Percentiles rank a stretch among this genome's conserved stretches.
Conservation (phyloP, 2,888 invertebrate genomes). For the Deroplatys truncata region DNA sequence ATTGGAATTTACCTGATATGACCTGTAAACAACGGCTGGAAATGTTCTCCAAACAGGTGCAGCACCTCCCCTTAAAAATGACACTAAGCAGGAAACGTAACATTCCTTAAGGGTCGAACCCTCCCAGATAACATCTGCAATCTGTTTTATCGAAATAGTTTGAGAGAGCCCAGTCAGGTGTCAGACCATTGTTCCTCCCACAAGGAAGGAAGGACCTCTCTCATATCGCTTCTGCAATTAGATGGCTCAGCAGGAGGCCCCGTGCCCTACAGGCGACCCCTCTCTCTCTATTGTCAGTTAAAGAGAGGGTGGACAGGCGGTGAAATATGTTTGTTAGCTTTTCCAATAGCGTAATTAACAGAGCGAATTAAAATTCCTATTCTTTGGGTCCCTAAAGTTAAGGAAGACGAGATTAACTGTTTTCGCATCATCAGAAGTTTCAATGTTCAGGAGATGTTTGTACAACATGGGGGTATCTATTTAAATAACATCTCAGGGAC, state of each 20-base stretch:
- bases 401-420: too few species aligned
- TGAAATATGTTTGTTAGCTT: conserved; percentile 22
- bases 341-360: conserved; percentile 18
- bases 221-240: conserved; percentile 19
- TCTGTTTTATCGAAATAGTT: conserved; percentile 8
- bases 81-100: neutral
- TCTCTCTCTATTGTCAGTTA: neutral
- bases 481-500: too few species aligned
- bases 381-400: neutral
- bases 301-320: neutral
- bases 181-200: neutral
- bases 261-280: conserved; percentile 4
- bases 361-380: conserved; percentile 2
- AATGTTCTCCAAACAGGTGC: neutral
- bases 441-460: too few species aligned
- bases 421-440: too few species aligned
- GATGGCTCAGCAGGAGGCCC: conserved; percentile 12
- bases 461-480: too few species aligned
- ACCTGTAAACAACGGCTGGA: neutral
- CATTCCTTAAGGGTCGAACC: neutral
- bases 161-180: neutral
- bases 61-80: neutral
- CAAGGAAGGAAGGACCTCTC: neutral
- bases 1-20: too few species aligned
- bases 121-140: neutral